Conservation (phyloP, 2,888 invertebrate genomes). For the Cephonodes hylas region DNA sequence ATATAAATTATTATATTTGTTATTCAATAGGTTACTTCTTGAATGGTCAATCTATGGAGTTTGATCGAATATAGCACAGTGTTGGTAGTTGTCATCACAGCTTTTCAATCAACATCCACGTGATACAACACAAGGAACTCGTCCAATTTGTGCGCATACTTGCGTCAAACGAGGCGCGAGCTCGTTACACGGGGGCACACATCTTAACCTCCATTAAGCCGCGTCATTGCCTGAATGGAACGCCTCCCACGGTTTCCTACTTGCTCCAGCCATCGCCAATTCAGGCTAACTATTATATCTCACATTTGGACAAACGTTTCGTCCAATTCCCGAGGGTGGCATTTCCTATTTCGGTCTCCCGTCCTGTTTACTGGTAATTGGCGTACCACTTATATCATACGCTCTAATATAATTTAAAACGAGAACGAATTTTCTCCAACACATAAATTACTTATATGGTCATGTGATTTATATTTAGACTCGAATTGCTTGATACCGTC, state of each 20-base stretch:
- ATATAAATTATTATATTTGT: neutral
- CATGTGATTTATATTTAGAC: neutral
- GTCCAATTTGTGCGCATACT: slow-evolving; percentile 59
- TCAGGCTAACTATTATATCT: slow-evolving; percentile 53
- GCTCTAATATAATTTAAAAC: slow-evolving; percentile 19
- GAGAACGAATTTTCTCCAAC: neutral
- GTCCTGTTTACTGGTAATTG: slow-evolving; percentile 33
- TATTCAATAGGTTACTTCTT: neutral
- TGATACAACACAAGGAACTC: slow-evolving; percentile 36
- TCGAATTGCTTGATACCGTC: neutral
- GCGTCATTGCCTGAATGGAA: slow-evolving; percentile 57
- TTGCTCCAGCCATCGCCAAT: slow-evolving; percentile 52
- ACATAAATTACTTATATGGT: neutral
- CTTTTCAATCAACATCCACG: slow-evolving; percentile 18
- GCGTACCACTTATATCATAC: slow-evolving; percentile 22
- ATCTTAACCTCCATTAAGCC: slow-evolving; percentile 77
- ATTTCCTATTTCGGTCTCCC: slow-evolving; percentile 38
- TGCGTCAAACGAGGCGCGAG: slow-evolving; percentile 62
- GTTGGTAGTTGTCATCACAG: slow-evolving; percentile 3
- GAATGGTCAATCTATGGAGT: neutral
- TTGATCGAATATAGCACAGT: neutral
- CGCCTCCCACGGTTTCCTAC: slow-evolving; percentile 72
- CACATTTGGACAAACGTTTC: slow-evolving; percentile 41
- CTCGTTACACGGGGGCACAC: slow-evolving; percentile 66
- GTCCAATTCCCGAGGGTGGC: slow-evolving; percentile 48